Base-by-base conservation (phyloP, 1,140 invertebrate genomes). In the Maniola jurtina region DNA sequence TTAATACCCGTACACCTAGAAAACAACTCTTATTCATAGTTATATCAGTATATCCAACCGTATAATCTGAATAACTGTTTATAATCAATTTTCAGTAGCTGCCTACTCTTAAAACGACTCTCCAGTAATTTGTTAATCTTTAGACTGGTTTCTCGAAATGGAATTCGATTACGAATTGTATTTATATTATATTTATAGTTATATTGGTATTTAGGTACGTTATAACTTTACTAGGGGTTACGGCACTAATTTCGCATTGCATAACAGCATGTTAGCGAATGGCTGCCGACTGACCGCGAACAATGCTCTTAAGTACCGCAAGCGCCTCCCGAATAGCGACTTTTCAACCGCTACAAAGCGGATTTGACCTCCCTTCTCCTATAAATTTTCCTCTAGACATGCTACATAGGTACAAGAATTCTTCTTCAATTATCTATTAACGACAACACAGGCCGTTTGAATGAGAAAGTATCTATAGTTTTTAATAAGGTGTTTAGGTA, bases 231-330 rank as follows among this genome's bases (percentile, higher is more conserved):
- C 33, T 55, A 55, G 16, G 9, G 14, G 16, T 25, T 52, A 7
- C 14, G 48, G 48, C 33, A 34, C 52, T 55, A 55, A 34, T 33
- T 55, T 55, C 33, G 33, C 16, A 55, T 55, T 55, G n/a, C 52
- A 55, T 55, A 55, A 55, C 52, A 55, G 52, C 52, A 55, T 34
- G 52, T 55, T 55, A 64, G 38, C 15, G 38, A 61, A 60, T 59
- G 56, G 35, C 48, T 36, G 54, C 55, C 52, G 63, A 63, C 57
- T 69, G 65, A 68, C 70, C 60, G 60, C 64, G 64, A 63, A 75
- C 71, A 72, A 75, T 68, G 61, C 56, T 42, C 59, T n/a, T n/a
- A 72, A 70, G 70, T 71, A 73, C 70, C 67, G 65, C 70, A 70
- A 70, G 59, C 61, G 35, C 64, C 65, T 71, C 50, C 70, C 55